Conservation (phyloP, 2,888 invertebrate species). For the Drosophila siamana region DNA sequence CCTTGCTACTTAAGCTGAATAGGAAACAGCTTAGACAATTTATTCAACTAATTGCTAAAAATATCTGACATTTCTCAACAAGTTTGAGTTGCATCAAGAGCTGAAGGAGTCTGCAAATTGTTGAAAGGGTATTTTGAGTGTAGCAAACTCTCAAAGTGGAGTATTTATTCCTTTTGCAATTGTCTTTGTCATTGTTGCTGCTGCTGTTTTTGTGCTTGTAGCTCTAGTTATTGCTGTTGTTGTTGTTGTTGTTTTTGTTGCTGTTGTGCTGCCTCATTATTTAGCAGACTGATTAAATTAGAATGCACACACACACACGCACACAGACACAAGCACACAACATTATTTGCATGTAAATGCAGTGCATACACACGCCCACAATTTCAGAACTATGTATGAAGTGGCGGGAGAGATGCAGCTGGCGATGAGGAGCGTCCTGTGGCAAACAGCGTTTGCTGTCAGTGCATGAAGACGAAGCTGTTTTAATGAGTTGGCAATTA, state of each 20-base stretch:
- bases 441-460: slow-evolving; percentile 51
- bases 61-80: background rate
- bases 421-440: slow-evolving; percentile 15
- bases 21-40: background rate
- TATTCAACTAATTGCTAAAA: background rate
- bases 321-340: slow-evolving; percentile 26
- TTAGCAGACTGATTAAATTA: slow-evolving; percentile 79
- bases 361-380: slow-evolving; percentile 30
- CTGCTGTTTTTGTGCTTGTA: background rate
- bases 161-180: slow-evolving; percentile 27
- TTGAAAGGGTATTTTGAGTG: slow-evolving; percentile 37
- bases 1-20: background rate
- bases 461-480: slow-evolving; percentile 73
- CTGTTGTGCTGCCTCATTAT: slow-evolving; percentile 67
- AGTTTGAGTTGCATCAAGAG: background rate
- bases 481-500: slow-evolving; percentile 78
- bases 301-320: slow-evolving; percentile 51
- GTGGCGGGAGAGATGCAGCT: slow-evolving; percentile 6
- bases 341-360: slow-evolving; percentile 64
- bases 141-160: background rate
- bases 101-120: background rate
- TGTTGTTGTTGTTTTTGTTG: slow-evolving; percentile 24
- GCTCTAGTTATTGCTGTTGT: no score
- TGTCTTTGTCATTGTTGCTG: slow-evolving; percentile 10
- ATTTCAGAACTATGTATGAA: slow-evolving; percentile 1